Conservation (phyloP, 2,113 vertebrate species). For the Misgurnus mizolepis region DNA sequence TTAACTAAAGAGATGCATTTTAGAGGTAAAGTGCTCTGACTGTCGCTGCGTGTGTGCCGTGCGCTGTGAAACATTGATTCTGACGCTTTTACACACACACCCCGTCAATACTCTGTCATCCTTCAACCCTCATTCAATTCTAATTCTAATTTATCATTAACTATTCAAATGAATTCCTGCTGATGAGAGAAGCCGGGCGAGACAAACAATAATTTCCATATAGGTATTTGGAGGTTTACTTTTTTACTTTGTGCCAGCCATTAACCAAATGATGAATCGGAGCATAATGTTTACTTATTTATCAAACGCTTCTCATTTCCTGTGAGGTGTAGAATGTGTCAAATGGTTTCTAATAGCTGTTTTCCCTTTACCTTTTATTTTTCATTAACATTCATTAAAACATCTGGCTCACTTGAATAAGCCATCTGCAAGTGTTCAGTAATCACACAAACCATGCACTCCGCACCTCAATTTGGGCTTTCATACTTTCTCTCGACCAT, state of each 20-base stretch:
- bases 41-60: constrained; percentile 3
- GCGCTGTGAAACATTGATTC: not conserved
- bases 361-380: constrained; percentile 76
- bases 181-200: constrained; percentile 70
- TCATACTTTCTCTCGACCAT: constrained; percentile 27
- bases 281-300: constrained; percentile 75
- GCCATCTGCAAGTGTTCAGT: constrained; percentile 70
- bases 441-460: constrained; percentile 61
- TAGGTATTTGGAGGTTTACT: constrained; percentile 63
- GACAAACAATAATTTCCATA: constrained; percentile 77
- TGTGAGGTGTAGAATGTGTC: constrained; percentile 66
- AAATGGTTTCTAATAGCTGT: constrained; percentile 73
- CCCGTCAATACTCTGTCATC: not conserved
- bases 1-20: constrained; percentile 12
- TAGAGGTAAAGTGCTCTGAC: not conserved
- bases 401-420: constrained; percentile 76
- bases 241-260: constrained; percentile 61
- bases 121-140: constrained; percentile 34
- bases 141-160: constrained; percentile 72
- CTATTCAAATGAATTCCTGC: constrained; percentile 78
- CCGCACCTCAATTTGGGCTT: constrained; percentile 64
- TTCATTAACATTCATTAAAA: constrained; percentile 82
- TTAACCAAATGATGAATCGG: constrained; percentile 74
- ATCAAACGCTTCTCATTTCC: constrained; percentile 69
- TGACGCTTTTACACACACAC: not conserved